A percentile compares a stretch with the other conserved stretches of the same genome.
phyloP scores from a whole-genome alignment of 2,797 vertebrate genomes.

The Chelonia mydas region DNA sequence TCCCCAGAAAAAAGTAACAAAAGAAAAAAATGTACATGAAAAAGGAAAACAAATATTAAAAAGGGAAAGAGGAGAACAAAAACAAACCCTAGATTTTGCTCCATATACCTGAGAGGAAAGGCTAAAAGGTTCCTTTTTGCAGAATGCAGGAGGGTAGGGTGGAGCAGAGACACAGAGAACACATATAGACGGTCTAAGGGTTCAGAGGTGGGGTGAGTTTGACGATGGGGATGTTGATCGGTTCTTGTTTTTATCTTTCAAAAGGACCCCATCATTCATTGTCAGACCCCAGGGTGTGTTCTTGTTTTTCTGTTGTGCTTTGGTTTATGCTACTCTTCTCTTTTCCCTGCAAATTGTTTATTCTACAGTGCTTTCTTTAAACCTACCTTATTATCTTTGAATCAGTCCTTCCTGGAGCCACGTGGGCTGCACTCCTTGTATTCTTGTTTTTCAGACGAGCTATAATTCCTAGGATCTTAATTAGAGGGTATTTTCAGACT shows the following conservation, averaged over 20 bases:
- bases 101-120: slow-evolving; percentile 12
- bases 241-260: slow-evolving; percentile 30
- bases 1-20: slow-evolving; percentile 23
- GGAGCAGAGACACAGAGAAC: slow-evolving; percentile 19
- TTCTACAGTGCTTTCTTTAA: slow-evolving; percentile 21
- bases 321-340: not conserved
- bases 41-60: slow-evolving; percentile 29
- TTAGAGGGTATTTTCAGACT: slow-evolving; percentile 6
- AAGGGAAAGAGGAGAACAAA: slow-evolving; percentile 23
- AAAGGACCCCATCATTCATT: not conserved
- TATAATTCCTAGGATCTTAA: not conserved
- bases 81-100: not conserved
- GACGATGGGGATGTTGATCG: not conserved
- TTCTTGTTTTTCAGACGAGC: slow-evolving; percentile 13
- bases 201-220: slow-evolving; percentile 37
- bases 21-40: not conserved
- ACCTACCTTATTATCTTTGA: not conserved
- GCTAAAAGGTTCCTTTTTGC: not conserved
- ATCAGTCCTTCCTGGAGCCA: not conserved
- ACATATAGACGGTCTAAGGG: slow-evolving; percentile 1
- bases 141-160: not conserved
- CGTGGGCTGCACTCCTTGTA: not conserved
- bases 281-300: not conserved
- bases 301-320: not conserved
- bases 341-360: not conserved